phyloP scores from a whole-genome alignment of 2,113 vertebrate genomes.

The Galbula dea region DNA sequence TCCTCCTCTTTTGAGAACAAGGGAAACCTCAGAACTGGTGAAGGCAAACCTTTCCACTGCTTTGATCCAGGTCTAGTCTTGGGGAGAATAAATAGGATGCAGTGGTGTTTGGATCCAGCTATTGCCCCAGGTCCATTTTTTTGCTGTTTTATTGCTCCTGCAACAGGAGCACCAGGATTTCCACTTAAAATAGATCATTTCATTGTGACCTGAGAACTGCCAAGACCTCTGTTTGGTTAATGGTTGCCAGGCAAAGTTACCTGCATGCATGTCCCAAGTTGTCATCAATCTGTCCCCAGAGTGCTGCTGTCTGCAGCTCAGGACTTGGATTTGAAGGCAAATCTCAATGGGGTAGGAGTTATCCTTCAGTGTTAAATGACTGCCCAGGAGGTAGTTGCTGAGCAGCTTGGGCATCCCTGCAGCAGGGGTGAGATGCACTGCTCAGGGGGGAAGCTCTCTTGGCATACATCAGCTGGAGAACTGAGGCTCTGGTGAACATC shows the following conservation, averaged over 20 bases:
- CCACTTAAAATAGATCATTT: background rate
- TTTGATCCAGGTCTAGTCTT: background rate
- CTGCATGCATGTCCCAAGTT: background rate
- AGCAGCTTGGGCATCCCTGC: background rate
- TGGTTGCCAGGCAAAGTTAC: background rate
- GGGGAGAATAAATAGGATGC: background rate
- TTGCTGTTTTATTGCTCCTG: background rate
- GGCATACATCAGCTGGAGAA: background rate
- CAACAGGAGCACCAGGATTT: background rate
- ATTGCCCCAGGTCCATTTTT: background rate
- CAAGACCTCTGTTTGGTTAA: background rate
- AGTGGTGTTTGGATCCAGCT: background rate
- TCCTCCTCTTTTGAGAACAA: background rate
- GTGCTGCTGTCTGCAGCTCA: background rate
- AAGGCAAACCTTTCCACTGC: background rate
- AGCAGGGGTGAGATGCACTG: background rate
- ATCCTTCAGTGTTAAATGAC: background rate
- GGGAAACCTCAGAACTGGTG: background rate
- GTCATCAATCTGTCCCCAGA: background rate
- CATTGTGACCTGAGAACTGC: background rate
- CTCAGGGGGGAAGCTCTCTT: background rate
- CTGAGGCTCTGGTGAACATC: background rate
- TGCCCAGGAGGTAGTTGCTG: background rate
- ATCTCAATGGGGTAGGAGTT: background rate
- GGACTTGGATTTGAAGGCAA: background rate